Conservation (phyloP, 2,888 invertebrate species). For the Caenorhabditis sp. region DNA sequence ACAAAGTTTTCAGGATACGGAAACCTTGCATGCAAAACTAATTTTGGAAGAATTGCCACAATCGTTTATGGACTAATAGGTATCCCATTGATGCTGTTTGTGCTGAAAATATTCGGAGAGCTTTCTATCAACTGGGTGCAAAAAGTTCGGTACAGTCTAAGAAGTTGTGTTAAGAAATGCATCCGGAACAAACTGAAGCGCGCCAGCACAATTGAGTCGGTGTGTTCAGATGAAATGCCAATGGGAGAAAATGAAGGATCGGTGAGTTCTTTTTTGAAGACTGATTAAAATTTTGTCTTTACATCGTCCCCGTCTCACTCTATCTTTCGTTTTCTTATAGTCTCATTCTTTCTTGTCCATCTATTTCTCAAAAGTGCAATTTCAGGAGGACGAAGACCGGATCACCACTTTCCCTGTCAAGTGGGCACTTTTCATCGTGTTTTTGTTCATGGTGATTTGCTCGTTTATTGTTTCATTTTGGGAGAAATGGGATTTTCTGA, state of each 20-base stretch:
- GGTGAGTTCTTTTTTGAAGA: constrained; percentile 26
- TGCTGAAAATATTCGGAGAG: constrained; percentile 95
- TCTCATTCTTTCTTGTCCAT: not conserved
- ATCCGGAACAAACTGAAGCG: constrained; percentile 23
- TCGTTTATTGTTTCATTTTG: constrained; percentile 77
- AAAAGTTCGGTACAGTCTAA: constrained; percentile 65
- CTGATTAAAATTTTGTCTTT: too few relatives aligned
- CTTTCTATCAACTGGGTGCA: constrained; percentile 86
- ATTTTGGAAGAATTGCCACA: constrained; percentile 90
- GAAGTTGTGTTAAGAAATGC: constrained; percentile 28
- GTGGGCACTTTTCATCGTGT: constrained; percentile 68
- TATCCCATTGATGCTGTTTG: constrained; percentile 94
- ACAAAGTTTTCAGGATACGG: constrained; percentile 87
- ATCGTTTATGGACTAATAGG: constrained; percentile 95
- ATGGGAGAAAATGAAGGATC: constrained; percentile 7
- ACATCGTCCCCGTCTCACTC: too few relatives aligned
- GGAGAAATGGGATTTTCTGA: constrained; percentile 81
- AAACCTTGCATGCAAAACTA: constrained; percentile 93
- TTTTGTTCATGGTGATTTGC: constrained; percentile 77
- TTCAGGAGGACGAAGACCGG: constrained; percentile 62
- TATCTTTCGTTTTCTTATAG: too few relatives aligned
- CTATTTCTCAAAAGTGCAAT: not conserved
- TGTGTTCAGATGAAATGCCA: constrained; percentile 62
- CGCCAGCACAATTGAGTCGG: constrained; percentile 62
- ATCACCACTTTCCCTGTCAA: constrained; percentile 67